Evolutionary conservation across 92 coral and sea anemone genomes (phyloP).

Genomic region (Paramuricea clavata): DNA sequence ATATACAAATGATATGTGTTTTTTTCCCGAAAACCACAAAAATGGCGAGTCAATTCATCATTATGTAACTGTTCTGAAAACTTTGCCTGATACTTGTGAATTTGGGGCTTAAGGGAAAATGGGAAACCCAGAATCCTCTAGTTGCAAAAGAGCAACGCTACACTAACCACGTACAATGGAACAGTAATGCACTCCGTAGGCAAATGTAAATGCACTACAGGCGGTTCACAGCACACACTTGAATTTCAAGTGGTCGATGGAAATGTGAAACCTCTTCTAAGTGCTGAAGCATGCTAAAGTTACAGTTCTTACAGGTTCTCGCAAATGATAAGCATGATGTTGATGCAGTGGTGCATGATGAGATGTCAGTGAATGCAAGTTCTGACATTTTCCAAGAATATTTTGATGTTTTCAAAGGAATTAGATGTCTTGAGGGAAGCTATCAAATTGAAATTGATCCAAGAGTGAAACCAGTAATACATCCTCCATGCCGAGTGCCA

Average conservation of each 20-base stretch:
- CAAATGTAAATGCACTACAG: slow-evolving; percentile 66
- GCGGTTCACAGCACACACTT: slow-evolving; percentile 60
- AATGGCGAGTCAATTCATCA: slow-evolving; percentile 61
- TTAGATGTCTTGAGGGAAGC: slow-evolving; percentile 22
- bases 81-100: slow-evolving; percentile 57
- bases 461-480: slow-evolving; percentile 15
- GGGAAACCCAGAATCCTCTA: slow-evolving; percentile 66
- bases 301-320: slow-evolving; percentile 15
- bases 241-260: slow-evolving; percentile 62
- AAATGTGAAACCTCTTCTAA: slow-evolving; percentile 48
- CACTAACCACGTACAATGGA: slow-evolving; percentile 70
- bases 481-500: slow-evolving; percentile 25
- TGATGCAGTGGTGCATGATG: slow-evolving; percentile 2
- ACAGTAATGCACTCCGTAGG: slow-evolving; percentile 68
- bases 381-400: slow-evolving; percentile 24
- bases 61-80: slow-evolving; percentile 53
- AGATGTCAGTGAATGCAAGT: not conserved
- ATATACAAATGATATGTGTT: slow-evolving; percentile 55
- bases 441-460: slow-evolving; percentile 24
- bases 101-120: slow-evolving; percentile 49
- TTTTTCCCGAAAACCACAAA: slow-evolving; percentile 62
- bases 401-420: slow-evolving; percentile 28
- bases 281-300: slow-evolving; percentile 53
- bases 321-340: slow-evolving; percentile 1
- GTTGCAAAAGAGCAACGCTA: slow-evolving; percentile 59